Evolutionary conservation across 2,797 vertebrate genomes (phyloP), one percentile per base, ranked within the genome.

Genomic region (Spinus pinus): DNA sequence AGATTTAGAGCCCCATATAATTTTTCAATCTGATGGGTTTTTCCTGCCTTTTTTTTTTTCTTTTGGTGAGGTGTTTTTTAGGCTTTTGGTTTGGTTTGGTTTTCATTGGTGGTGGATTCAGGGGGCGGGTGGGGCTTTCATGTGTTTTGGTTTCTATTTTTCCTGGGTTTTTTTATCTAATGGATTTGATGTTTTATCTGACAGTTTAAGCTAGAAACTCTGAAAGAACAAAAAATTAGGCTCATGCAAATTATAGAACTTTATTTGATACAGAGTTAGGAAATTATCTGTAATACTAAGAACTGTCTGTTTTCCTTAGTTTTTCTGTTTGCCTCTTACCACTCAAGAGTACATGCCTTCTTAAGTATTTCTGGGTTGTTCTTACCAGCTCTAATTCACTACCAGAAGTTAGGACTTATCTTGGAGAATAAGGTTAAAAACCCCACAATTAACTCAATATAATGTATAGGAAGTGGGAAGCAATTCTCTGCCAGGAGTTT

Each of bases 51-150:
- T 33, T 33, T 6, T 17, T 39, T 41, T 46, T 17, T 16, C 14
- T 53, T 51, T 12, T 41, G 10, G 7, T 7, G 1, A 51, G 13
- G 4, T 6, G 1, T 8, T 27, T n/a, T 33, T 50, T 9, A 7
- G 5, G 8, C 2, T 19, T 15, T 39, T 28, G 4, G 8, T 47
- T 27, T 60, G 10, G 2, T 49, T 50, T 53, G 30, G 2, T 47
- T 11, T 47, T 53, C 9, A 4, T 44, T 50, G 7, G 3, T 47
- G 30, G 16, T 54, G 10, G 15, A n/a, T 62, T 54, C 1, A 4
- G 1, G 2, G 12, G 7, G 4, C 1, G 13, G 27, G 5, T 7
- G 8, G 2, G 7, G n/a, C 24, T 23, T 57, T 10, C 41, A 25
- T 50, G 27, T 27, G 2, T 23, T 74, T 31, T 9, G 3, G 5